A percentile compares a stretch with the other conserved stretches of the same genome.
phyloP scores from a whole-genome alignment of 2,113 vertebrate genomes.

The Onychostruthus taczanowskii region DNA sequence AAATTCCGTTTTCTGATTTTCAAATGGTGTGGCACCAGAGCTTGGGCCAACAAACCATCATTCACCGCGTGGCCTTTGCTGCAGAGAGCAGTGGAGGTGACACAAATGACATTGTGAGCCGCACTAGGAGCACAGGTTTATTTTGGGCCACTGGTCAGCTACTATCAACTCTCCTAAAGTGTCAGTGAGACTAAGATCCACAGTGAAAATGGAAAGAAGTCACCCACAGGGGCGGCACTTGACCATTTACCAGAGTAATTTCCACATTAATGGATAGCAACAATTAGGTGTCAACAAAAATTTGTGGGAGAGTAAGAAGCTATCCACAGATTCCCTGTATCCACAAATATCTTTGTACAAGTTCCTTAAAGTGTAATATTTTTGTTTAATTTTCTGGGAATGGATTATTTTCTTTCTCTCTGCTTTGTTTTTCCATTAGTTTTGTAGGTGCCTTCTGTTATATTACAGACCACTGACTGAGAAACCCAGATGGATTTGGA shows the following conservation, averaged over 20 bases:
- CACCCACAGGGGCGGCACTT: too few species aligned
- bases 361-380: not conserved
- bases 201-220: rapidly evolving
- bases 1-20: slow-evolving; percentile 37
- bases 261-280: not conserved
- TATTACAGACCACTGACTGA: not conserved
- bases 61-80: not conserved
- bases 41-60: not conserved
- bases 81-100: not conserved
- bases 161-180: not conserved
- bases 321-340: not conserved
- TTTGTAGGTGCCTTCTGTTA: not conserved
- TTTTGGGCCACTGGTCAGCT: not conserved
- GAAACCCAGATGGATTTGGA: not conserved
- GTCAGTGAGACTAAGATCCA: not conserved
- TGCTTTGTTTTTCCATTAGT: not conserved
- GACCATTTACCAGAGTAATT: not conserved
- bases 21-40: not conserved
- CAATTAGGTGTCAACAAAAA: not conserved
- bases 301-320: not conserved
- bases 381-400: not conserved
- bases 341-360: not conserved
- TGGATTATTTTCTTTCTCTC: not conserved
- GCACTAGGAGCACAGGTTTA: not conserved
- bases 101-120: not conserved